phyloP scores from a whole-genome alignment of 2,888 invertebrate species.

The Limnephilus rhombicus region DNA sequence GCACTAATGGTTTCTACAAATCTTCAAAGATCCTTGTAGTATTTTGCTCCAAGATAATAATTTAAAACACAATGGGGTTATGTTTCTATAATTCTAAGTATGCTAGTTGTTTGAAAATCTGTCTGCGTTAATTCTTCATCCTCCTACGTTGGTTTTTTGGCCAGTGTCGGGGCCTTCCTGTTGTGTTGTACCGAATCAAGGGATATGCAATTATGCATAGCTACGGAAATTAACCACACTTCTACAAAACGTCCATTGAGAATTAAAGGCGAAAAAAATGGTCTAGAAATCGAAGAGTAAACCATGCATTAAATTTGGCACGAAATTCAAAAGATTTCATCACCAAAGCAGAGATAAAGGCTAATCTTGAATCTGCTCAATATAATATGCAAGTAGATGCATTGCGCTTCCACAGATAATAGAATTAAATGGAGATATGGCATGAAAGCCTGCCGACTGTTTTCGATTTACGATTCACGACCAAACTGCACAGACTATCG shows the following conservation, averaged over 20 bases:
- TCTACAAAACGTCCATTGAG: conserved; percentile 29
- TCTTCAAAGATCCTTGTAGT: background rate
- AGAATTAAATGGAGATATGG: too few species aligned
- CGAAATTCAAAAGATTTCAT: background rate
- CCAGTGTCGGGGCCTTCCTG: conserved; percentile 67
- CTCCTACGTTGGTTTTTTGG: conserved; percentile 66
- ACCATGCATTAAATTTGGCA: background rate
- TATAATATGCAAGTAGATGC: background rate
- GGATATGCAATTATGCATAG: conserved; percentile 3
- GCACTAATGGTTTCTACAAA: background rate
- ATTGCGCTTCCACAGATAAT: background rate
- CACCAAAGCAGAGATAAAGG: background rate
- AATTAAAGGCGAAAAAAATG: background rate
- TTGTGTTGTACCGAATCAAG: conserved; percentile 31
- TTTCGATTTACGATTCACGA: too few species aligned
- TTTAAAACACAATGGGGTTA: background rate
- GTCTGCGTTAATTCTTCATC: conserved; percentile 46
- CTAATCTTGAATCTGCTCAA: background rate
- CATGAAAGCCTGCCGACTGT: too few species aligned
- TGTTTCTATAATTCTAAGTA: background rate
- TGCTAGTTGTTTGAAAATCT: conserved; percentile 43
- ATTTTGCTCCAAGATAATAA: background rate
- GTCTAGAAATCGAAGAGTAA: background rate
- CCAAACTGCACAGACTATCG: too few species aligned
- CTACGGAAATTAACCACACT: background rate